Evolutionary conservation across 2,113 vertebrate genomes (phyloP), one percentile per base, ranked within the genome.

Genomic region (Hippopotamus amphibius): DNA sequence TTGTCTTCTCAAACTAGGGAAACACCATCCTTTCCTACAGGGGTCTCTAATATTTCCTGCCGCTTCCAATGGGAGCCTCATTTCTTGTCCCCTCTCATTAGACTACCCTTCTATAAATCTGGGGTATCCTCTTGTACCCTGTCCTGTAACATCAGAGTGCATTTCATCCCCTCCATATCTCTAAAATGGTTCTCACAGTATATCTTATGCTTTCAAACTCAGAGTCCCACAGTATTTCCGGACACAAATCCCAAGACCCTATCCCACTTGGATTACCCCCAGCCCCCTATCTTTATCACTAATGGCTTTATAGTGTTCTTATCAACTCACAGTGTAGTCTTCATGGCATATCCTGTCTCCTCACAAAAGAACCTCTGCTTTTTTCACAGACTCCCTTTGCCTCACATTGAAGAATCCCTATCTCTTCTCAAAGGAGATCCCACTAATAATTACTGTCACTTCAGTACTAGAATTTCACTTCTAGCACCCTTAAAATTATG

Each of bases 1-100:
- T 11, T 88, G 21, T 85, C 50, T 95, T 97, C 79, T 96, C 59
- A 87, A 86, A 84, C 11, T 93, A 65, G 82, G 65, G 55, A 97
- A 89, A 74, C 33, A 43, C 53, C 59, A 46, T 63, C 30, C 22
- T 66, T 95, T 90, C 41, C 26, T 48, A 43, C 14, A 37, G 28
- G 19, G 37, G 16, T 95, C 74, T 93, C 43, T 93, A 74, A 41
- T 90, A 93, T 88, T 83, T 93, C 79, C 57, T 69, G 26, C 6
- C 17, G 24, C 30, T 94, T 21, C 55, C 28, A 81, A 43, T 63
- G 11, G 2, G 28, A 84, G 19, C 91, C 15, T 90, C 65, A 77
- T 81, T 91, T 96, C n/a, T 94, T 85, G 28, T 72, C 30, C 55
- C 15, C 0, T 95, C 33, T 95, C 30, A 24, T 94, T 84, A 95